phyloP scores from a whole-genome alignment of 2,797 vertebrate genomes.

The Brotula barbata region DNA sequence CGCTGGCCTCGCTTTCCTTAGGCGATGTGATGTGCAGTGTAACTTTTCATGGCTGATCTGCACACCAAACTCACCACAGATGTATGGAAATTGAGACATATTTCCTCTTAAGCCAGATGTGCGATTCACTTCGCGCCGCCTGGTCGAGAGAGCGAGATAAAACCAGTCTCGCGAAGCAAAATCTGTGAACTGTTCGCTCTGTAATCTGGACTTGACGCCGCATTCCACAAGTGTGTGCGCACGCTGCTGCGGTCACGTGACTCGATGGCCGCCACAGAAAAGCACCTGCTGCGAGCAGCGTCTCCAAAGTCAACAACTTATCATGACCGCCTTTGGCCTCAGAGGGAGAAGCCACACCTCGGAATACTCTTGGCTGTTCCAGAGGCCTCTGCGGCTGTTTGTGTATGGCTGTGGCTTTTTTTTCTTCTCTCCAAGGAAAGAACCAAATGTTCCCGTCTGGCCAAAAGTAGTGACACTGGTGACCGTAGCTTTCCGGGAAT shows the following conservation, averaged over 20 bases:
- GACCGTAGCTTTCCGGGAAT: conserved; percentile 66
- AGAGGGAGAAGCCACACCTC: conserved; percentile 55
- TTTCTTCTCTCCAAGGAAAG: conserved; percentile 49
- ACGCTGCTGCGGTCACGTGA: conserved; percentile 46
- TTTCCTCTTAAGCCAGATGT: conserved; percentile 57
- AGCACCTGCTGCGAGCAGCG: conserved; percentile 55
- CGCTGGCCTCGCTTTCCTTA: conserved; percentile 50
- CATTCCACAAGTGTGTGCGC: conserved; percentile 44
- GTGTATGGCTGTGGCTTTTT: conserved; percentile 47
- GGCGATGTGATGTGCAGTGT: conserved; percentile 52
- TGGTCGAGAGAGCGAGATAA: conserved; percentile 46
- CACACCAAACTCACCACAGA: conserved; percentile 52
- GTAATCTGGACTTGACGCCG: conserved; percentile 46
- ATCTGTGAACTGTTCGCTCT: conserved; percentile 35
- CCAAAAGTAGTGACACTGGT: conserved; percentile 49
- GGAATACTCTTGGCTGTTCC: conserved; percentile 63
- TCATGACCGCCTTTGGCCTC: conserved; percentile 35
- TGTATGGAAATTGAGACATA: conserved; percentile 44
- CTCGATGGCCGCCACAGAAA: conserved; percentile 19
- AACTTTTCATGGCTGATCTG: conserved; percentile 33
- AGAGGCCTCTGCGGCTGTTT: conserved; percentile 48
- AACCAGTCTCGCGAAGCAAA: conserved; percentile 22
- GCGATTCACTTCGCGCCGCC: conserved; percentile 42
- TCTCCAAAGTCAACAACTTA: conserved; percentile 56
- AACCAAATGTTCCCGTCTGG: conserved; percentile 61